Evolutionary conservation across 2,888 invertebrate genomes (phyloP).

Genomic region (Bembecia ichneumoniformis): DNA sequence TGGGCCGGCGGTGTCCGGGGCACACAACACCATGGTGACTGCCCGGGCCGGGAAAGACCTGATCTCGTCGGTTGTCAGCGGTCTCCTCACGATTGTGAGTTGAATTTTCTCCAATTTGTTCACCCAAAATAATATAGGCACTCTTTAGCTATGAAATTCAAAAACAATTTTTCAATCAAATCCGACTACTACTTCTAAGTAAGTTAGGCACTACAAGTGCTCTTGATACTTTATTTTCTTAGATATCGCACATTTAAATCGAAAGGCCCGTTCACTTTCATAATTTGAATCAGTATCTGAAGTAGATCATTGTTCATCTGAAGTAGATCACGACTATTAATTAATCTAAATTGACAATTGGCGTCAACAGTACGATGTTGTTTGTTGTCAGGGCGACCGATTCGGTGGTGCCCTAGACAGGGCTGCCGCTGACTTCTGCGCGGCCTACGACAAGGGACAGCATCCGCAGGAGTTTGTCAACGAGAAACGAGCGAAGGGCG

Average conservation of each 20-base stretch:
- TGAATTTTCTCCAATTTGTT: background rate
- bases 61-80: slow-evolving; percentile 95
- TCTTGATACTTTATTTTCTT: background rate
- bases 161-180: too few relatives aligned
- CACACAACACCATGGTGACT: slow-evolving; percentile 98
- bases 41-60: slow-evolving; percentile 98
- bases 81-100: slow-evolving; percentile 95
- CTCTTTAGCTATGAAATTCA: too few relatives aligned
- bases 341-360: too few relatives aligned
- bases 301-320: too few relatives aligned
- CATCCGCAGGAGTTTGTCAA: slow-evolving; percentile 99
- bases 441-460: slow-evolving; percentile 93
- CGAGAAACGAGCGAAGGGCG: slow-evolving; percentile 95
- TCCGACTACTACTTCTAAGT: too few relatives aligned
- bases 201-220: background rate
- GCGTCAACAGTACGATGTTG: too few relatives aligned
- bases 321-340: too few relatives aligned
- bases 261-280: too few relatives aligned
- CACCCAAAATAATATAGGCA: too few relatives aligned
- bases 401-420: slow-evolving; percentile 99
- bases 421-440: slow-evolving; percentile 97
- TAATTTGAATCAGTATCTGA: too few relatives aligned
- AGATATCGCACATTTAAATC: too few relatives aligned
- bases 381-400: slow-evolving; percentile 84
- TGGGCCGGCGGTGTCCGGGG: slow-evolving; percentile 98